Conservation (phyloP, 2,113 vertebrate species). For the Ancistrus triradiatus region DNA sequence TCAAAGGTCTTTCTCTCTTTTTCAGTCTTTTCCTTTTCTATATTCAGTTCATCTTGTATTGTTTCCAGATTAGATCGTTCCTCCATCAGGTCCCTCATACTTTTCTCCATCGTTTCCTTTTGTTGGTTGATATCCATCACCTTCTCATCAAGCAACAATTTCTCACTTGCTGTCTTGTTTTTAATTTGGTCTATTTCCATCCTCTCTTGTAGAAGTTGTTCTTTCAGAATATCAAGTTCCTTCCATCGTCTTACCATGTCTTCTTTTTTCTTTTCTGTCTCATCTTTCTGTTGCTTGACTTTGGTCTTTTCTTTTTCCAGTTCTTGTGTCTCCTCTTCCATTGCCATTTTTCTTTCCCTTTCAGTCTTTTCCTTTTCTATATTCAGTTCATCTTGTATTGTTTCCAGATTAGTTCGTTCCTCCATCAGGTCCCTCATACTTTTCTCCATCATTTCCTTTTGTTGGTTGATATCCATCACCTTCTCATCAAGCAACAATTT, state of each 20-base stretch:
- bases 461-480: no score
- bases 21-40: neutral
- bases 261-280: slow-evolving; percentile 13
- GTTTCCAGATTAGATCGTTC: slow-evolving; percentile 6
- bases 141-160: neutral
- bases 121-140: neutral
- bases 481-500: no score
- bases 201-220: neutral
- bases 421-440: neutral
- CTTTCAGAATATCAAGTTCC: slow-evolving; percentile 19
- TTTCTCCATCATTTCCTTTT: no score
- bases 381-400: no score
- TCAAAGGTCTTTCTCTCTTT: neutral
- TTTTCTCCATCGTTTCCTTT: neutral
- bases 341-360: no score
- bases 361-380: no score
- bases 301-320: no score
- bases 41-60: neutral
- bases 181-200: slow-evolving; percentile 5
- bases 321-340: no score
- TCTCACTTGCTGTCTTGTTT: neutral
- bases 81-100: neutral
- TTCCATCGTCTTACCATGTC: neutral
- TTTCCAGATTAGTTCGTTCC: neutral
- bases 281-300: slow-evolving; percentile 1